Base-by-base conservation (phyloP, 1,140 invertebrate species). In the Zaprionus africanus region DNA sequence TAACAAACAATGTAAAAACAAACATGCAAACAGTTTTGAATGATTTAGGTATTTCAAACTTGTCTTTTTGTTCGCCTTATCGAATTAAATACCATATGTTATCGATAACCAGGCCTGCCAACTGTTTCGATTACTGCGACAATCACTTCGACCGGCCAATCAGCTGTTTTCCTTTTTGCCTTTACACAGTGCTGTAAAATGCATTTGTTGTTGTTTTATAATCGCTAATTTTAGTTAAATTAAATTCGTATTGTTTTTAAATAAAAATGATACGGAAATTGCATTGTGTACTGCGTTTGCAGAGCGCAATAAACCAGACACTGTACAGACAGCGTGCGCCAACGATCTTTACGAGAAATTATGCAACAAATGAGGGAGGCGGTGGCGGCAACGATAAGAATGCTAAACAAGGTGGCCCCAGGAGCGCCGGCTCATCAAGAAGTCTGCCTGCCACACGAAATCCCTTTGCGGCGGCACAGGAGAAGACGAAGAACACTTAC, bases 401-500 rank as follows among this genome's bases (percentile, higher is more conserved):
- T 60, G 41, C 71, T 4, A 66, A 54, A 34, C 62, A 49, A 72
- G 59, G 60, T 22, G 38, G 59, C 53, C 4, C 59, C 9, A 49
- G 43, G 4, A 60, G 59, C n/a, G 34, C 61, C 49, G 65, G 67
- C 19, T 46, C 53, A 6, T 46, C 70, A 5, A 90, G 64, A 41
- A 84, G 77, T 51, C 56, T 88, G 41, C 84, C 85, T n/a, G 60
- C 69, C 13, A 51, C 90, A 17, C 77, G 80, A 26, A 92, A 92
- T 73, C 85, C 85, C 2, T 92, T 92, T 61, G 72, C 65, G 3
- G 54, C 79, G 0, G 88, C 91, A 7, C 81, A 88, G 3, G 92
- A 95, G 5, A 97, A 97, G 91, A 95, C 95, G 54, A 97, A 96
- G 90, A 92, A 96, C 11, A 94, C 95, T 0, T 98, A 96, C 91